These are phyloP conservation scores for Spermophilus dauricus DNA, from an alignment of 2,113 vertebrate genomes.

Conservation along the genomic window DNA sequence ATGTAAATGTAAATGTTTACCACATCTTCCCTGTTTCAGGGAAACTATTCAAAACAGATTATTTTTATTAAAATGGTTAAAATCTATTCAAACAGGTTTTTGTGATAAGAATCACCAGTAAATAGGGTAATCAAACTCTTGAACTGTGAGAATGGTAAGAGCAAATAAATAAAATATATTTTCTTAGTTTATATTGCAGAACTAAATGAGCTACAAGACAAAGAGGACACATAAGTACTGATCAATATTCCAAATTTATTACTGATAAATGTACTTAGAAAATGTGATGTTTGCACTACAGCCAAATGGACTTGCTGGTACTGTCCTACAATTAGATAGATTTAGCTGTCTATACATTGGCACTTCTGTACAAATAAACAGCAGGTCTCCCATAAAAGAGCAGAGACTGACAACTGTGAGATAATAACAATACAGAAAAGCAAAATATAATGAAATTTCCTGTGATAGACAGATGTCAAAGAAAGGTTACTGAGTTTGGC, in stretches of 20 bases:
- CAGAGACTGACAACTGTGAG: not conserved
- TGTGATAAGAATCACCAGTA: not conserved
- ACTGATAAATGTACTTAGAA: not conserved
- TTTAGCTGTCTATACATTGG: not conserved
- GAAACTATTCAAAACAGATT: not conserved
- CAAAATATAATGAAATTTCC: not conserved
- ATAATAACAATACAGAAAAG: not conserved
- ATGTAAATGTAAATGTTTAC: not conserved
- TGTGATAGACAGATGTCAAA: not conserved
- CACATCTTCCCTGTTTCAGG: not conserved
- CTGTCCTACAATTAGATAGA: not conserved
- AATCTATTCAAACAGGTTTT: no score
- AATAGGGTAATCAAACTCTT: not conserved
- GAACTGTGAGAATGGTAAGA: not conserved
- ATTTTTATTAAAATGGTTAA: no score
- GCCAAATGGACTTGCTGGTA: not conserved
- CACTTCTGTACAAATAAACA: not conserved
- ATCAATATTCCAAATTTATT: not conserved
- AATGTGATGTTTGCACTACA: not conserved
- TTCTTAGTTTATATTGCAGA: not conserved
- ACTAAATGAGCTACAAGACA: not conserved
- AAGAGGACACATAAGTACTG: not conserved
- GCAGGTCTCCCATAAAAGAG: not conserved
- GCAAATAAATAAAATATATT: not conserved
- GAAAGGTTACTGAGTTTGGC: not conserved